Percentiles rank a stretch among this genome's conserved stretches.
Conservation (phyloP, 2,888 invertebrate species). For the Eupithecia abbreviata region DNA sequence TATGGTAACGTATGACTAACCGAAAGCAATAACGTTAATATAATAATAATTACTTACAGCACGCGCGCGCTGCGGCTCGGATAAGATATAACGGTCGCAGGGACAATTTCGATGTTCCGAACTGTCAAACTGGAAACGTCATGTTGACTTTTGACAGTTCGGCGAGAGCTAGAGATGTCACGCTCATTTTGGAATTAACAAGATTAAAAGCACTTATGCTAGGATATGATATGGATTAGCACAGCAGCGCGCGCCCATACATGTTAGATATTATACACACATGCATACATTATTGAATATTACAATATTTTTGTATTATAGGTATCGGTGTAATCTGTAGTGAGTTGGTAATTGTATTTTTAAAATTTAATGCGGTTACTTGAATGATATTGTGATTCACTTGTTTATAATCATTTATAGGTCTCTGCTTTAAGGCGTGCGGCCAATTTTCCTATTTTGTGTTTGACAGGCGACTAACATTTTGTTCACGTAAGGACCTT, state of each 20-base stretch:
- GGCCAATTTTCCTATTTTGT: slow-evolving; percentile 62
- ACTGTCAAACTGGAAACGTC: slow-evolving; percentile 30
- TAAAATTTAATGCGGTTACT: slow-evolving; percentile 53
- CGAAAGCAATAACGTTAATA: slow-evolving; percentile 80
- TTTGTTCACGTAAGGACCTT: neutral
- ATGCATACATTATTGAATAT: slow-evolving; percentile 70
- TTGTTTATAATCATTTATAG: slow-evolving; percentile 59
- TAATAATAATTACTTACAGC: slow-evolving; percentile 62
- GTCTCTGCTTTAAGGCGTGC: slow-evolving; percentile 75
- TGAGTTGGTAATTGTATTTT: slow-evolving; percentile 78
- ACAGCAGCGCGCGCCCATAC: slow-evolving; percentile 71
- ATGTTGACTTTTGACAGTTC: slow-evolving; percentile 23
- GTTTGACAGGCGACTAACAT: slow-evolving; percentile 38
- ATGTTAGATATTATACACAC: slow-evolving; percentile 76
- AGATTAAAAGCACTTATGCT: slow-evolving; percentile 30
- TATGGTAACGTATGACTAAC: slow-evolving; percentile 69
- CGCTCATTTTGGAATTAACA: slow-evolving; percentile 30
- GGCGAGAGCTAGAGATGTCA: slow-evolving; percentile 23
- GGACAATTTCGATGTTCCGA: slow-evolving; percentile 16
- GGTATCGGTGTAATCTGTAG: slow-evolving; percentile 80
- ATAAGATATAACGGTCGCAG: slow-evolving; percentile 13
- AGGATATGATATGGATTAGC: slow-evolving; percentile 45
- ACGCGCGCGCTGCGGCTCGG: slow-evolving; percentile 73
- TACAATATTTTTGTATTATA: slow-evolving; percentile 82
- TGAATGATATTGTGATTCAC: slow-evolving; percentile 68